Evolutionary conservation across 1,140 invertebrate genomes (phyloP).

Genomic region (Calosoma granatense): DNA sequence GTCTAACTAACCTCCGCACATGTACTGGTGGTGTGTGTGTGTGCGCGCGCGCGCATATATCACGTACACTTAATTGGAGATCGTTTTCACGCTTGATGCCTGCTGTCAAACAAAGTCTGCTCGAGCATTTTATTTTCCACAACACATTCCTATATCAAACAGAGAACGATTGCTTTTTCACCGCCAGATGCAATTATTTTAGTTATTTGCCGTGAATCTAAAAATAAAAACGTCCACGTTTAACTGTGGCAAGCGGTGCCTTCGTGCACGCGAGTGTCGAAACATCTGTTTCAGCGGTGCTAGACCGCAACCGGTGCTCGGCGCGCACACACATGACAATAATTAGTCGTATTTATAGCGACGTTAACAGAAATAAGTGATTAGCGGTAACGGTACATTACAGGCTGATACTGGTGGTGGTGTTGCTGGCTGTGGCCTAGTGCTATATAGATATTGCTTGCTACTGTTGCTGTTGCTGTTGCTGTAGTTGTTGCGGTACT

Average conservation of each 20-base stretch:
- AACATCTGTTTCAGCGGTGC: background rate
- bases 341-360: background rate
- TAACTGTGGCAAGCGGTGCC: background rate
- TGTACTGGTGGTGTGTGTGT: constrained; percentile 7
- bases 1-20: no score
- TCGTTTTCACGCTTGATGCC: constrained; percentile 27
- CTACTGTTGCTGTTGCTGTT: no score
- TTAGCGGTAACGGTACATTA: background rate
- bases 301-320: background rate
- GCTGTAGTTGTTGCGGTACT: no score
- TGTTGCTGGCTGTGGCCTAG: no score
- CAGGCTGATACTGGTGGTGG: no score
- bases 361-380: background rate
- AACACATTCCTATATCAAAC: constrained; percentile 17
- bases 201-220: constrained; percentile 21
- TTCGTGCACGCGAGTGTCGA: background rate
- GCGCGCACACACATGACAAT: background rate
- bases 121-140: constrained; percentile 19
- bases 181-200: constrained; percentile 25
- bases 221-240: constrained; percentile 19
- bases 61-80: constrained; percentile 28
- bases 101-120: constrained; percentile 28
- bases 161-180: constrained; percentile 16
- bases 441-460: no score
- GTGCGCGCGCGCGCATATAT: constrained; percentile 21